Conservation (phyloP, 1,140 invertebrate species). For the Calliphora vicina region DNA sequence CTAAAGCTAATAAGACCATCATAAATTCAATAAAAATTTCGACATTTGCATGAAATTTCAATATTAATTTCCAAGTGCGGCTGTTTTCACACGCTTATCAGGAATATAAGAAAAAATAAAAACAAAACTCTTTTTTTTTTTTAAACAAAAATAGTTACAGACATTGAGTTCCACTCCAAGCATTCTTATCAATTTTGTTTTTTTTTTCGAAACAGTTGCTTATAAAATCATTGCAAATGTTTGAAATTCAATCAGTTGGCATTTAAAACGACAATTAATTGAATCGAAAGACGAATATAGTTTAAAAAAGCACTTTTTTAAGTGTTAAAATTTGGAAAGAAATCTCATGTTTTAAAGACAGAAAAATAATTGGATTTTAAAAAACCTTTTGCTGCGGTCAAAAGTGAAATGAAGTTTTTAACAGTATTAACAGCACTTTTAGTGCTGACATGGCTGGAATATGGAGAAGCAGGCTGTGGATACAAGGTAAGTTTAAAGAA, state of each 20-base stretch:
- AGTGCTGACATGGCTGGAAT: background rate
- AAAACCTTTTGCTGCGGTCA: background rate
- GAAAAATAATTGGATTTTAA: background rate
- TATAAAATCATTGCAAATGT: background rate
- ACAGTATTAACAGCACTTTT: background rate
- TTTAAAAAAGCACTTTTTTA: background rate
- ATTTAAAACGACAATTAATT: background rate
- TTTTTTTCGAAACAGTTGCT: background rate
- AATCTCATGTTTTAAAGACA: background rate
- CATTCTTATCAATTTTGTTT: background rate
- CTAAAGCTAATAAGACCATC: too few species aligned
- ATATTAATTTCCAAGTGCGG: background rate
- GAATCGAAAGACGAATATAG: background rate
- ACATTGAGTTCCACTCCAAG: background rate
- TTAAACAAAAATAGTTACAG: background rate
- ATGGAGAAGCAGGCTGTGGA: constrained; percentile 7
- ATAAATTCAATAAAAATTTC: too few species aligned
- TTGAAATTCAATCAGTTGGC: background rate
- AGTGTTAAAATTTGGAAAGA: background rate
- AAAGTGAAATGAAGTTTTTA: constrained; percentile 1
- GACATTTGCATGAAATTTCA: too few species aligned
- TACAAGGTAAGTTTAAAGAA: constrained; percentile 27
- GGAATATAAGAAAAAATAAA: background rate
- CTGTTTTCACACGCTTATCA: constrained; percentile 1
- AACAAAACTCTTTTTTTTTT: background rate